phyloP scores from a whole-genome alignment of 2,113 vertebrate species.

The human (Homo sapiens) region GRCh38 chr12:1166501-1167000 shows the following conservation, averaged over 20 bases:
- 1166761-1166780: not conserved
- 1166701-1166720: slow-evolving; percentile 10
- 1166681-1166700: slow-evolving; percentile 1
- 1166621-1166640: not conserved
- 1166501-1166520: not conserved
- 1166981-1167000: slow-evolving; percentile 35
- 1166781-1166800: not conserved
- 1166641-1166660: not conserved
- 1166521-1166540: not conserved
- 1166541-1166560: not conserved
- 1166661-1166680: not conserved
- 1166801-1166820: not conserved
- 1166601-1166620: slow-evolving; percentile 3
- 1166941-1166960: not conserved
- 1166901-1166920: not conserved
- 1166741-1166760: not conserved
- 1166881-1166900: not conserved
- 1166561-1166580: not conserved
- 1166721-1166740: not conserved
- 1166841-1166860: slow-evolving; percentile 12
- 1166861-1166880: not conserved
- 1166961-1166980: slow-evolving; percentile 25
- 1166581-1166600: slow-evolving; percentile 1
- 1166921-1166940: not conserved
- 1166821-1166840: not conserved